A percentile compares a stretch with the other conserved stretches of the same genome.
These are phyloP conservation scores for Pectinophora gossypiella DNA, from an alignment of 1,140 invertebrate species.

Conservation along the genomic window DNA sequence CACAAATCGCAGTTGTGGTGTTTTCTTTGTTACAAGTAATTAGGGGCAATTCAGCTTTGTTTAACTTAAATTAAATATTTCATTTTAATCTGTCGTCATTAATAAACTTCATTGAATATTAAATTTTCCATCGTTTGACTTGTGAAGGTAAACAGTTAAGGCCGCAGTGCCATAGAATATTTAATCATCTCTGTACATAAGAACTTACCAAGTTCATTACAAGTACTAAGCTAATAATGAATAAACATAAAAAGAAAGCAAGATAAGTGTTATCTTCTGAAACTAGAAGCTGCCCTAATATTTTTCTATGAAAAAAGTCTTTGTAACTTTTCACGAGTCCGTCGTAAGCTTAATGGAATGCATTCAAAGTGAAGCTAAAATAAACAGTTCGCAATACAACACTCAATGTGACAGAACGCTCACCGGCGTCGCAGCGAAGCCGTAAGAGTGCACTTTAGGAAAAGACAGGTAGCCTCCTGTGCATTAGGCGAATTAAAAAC, in stretches of 20 bases:
- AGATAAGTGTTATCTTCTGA: too few relatives aligned
- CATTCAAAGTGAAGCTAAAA: slow-evolving; percentile 52
- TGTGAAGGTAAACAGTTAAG: too few relatives aligned
- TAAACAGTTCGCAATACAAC: slow-evolving; percentile 57
- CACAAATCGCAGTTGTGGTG: slow-evolving; percentile 43
- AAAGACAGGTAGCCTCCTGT: slow-evolving; percentile 49
- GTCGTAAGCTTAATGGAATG: slow-evolving; percentile 14
- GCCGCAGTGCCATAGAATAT: too few relatives aligned
- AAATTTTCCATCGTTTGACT: background rate
- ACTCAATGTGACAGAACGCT: slow-evolving; percentile 49
- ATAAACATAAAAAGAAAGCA: too few relatives aligned
- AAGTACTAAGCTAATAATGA: too few relatives aligned
- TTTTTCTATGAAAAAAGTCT: background rate
- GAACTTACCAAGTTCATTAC: too few relatives aligned
- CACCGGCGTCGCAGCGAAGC: slow-evolving; percentile 29
- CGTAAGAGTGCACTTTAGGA: slow-evolving; percentile 50
- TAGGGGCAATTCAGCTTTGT: slow-evolving; percentile 27
- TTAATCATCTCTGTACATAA: too few relatives aligned
- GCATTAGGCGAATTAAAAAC: slow-evolving; percentile 72
- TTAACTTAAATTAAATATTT: slow-evolving; percentile 15
- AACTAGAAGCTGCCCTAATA: too few relatives aligned
- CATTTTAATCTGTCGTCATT: slow-evolving; percentile 14
- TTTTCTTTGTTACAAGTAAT: slow-evolving; percentile 43
- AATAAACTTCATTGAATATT: background rate
- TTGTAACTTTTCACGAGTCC: background rate